Conservation (phyloP, 1,140 invertebrate species). For the Argopecten irradians region DNA sequence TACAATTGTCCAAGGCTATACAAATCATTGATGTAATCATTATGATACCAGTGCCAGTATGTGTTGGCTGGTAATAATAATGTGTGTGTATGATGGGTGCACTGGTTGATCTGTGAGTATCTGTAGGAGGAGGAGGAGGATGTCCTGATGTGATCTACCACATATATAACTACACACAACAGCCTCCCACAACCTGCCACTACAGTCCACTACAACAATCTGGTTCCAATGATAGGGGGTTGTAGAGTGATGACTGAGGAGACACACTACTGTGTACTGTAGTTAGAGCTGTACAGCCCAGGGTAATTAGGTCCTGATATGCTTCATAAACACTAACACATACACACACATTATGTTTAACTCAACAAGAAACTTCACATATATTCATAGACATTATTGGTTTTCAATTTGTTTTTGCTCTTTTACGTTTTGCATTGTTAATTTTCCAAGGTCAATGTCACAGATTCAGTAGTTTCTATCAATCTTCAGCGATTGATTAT, state of each 20-base stretch:
- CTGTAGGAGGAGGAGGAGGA: not conserved
- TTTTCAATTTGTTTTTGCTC: too few relatives aligned
- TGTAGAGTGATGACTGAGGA: not conserved
- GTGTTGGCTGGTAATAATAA: not conserved
- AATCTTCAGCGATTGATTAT: too few relatives aligned
- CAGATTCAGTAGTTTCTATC: too few relatives aligned
- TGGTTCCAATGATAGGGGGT: not conserved
- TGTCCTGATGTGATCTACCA: not conserved
- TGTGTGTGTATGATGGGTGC: not conserved
- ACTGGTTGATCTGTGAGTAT: not conserved
- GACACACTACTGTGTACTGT: not conserved
- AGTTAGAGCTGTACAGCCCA: not conserved
- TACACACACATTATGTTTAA: too few relatives aligned
- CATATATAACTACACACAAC: not conserved
- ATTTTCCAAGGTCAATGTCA: too few relatives aligned
- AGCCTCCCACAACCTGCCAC: not conserved
- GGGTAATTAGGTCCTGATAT: not conserved
- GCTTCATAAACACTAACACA: too few relatives aligned
- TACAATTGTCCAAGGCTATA: too few relatives aligned
- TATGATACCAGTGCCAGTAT: not conserved
- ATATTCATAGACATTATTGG: too few relatives aligned
- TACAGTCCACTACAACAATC: not conserved
- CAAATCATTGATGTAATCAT: not conserved
- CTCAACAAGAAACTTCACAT: too few relatives aligned
- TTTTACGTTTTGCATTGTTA: too few relatives aligned